Base-by-base conservation (phyloP, 2,797 vertebrate genomes). In the Lepilemur septentrionalis region DNA sequence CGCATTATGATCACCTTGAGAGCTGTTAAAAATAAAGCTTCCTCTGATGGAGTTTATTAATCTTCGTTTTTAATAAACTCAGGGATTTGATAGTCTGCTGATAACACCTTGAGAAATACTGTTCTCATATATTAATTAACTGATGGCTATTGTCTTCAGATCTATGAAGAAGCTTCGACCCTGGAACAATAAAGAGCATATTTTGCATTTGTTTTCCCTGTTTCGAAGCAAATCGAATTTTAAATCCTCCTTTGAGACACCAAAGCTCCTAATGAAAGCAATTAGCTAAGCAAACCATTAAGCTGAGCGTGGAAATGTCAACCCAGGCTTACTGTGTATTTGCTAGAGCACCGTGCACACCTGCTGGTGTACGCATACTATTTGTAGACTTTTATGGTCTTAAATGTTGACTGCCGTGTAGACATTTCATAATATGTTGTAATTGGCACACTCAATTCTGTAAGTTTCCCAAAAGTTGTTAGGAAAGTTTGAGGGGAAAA, bases 141-240 rank as follows among this genome's bases (percentile, higher is more conserved):
- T 35, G 30, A 59, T 91, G 85, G 17, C 59, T 95, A 0, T 70
- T 78, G 48, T 91, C 69, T 87, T 96, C 76, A 96, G 79, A 86
- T 91, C 63, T 80, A 3, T 48, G 50, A 92, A 63, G 85, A 82
- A 80, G 63, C 52, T 92, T 69, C 80, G 85, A 95, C 91, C 94
- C 91, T 76, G 50, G 81, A 75, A 89, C 97, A 89, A 67, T 57
- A 92, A 72, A 87, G 88, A 82, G 14, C 0, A 1, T 59, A 61
- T 94, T 92, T 89, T 72, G 46, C 75, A 57, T 80, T 73, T 93
- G 69, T 94, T 93, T 93, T 91, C 65, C 57, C 76, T 73, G 52
- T 95, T 83, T 91, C 75, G 84, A 96, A 96, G 85, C 75, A 91
- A 92, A 83, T 91, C 89, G 93, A 91, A 94, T 95, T 97, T 93